phyloP scores from a whole-genome alignment of 2,888 invertebrate species.

The Leucophora obtusa region DNA sequence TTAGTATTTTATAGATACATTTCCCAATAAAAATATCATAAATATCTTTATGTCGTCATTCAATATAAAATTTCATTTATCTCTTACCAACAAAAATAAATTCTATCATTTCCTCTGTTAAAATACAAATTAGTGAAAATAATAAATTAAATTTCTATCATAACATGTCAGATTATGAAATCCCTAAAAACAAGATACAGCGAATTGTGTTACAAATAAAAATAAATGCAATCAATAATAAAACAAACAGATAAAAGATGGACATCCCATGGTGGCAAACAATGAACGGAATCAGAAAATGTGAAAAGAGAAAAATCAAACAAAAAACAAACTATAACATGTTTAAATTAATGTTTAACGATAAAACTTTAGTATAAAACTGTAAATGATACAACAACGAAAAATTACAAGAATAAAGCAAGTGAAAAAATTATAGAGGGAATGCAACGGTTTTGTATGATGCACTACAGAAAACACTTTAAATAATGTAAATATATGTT shows the following conservation, averaged over 20 bases:
- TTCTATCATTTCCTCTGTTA: constrained; percentile 45
- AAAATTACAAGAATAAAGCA: background rate
- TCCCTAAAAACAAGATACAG: constrained; percentile 34
- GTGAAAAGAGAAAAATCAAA: background rate
- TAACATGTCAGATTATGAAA: constrained; percentile 58
- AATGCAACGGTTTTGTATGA: background rate
- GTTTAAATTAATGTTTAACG: constrained; percentile 59
- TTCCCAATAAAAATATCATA: background rate
- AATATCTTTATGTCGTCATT: constrained; percentile 33
- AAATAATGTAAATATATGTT: too few relatives aligned
- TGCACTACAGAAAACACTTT: too few relatives aligned
- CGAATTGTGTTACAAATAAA: constrained; percentile 30
- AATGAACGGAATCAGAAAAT: background rate
- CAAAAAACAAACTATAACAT: constrained; percentile 44
- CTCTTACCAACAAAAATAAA: background rate
- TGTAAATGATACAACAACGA: constrained; percentile 25
- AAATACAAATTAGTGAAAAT: constrained; percentile 41
- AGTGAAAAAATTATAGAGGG: background rate
- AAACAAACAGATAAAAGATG: constrained; percentile 49
- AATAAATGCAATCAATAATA: constrained; percentile 61
- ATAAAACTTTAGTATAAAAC: constrained; percentile 54
- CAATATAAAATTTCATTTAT: constrained; percentile 15
- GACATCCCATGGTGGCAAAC: constrained; percentile 46
- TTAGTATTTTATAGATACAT: background rate
- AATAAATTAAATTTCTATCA: constrained; percentile 62